phyloP scores from a whole-genome alignment of 1,140 invertebrate species.

The Drosophila sucinea region DNA sequence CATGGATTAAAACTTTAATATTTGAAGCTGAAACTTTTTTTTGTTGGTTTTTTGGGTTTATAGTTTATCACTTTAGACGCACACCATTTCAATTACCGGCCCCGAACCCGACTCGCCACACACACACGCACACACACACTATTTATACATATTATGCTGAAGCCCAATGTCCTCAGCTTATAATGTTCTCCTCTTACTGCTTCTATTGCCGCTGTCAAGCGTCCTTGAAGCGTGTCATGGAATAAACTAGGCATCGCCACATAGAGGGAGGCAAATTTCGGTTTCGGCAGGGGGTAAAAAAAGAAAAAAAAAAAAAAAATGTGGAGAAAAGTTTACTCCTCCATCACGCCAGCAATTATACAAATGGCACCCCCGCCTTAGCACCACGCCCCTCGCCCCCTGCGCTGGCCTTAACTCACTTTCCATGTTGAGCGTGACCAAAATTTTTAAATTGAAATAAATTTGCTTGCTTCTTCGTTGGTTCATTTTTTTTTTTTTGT shows the following conservation, averaged over 20 bases:
- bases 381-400: background rate
- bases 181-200: constrained; percentile 50
- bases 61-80: background rate
- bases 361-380: constrained; percentile 53
- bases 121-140: constrained; percentile 8
- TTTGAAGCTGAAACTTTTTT: background rate
- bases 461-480: constrained; percentile 51
- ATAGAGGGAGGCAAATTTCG: background rate
- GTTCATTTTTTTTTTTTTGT: constrained; percentile 35
- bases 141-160: constrained; percentile 36
- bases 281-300: constrained; percentile 9
- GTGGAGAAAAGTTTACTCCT: constrained; percentile 29
- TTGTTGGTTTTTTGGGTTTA: background rate
- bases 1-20: too few species aligned
- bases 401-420: constrained; percentile 57
- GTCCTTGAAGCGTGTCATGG: constrained; percentile 74
- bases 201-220: constrained; percentile 44
- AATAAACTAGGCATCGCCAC: constrained; percentile 55
- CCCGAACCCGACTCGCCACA: constrained; percentile 4
- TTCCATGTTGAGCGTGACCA: constrained; percentile 75
- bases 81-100: constrained; percentile 16
- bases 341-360: constrained; percentile 73
- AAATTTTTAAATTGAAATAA: constrained; percentile 82
- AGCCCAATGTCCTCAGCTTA: constrained; percentile 50
- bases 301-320: background rate